Evolutionary conservation across 2,797 vertebrate genomes (phyloP).

Genomic region (Sebastes diploproa): DNA sequence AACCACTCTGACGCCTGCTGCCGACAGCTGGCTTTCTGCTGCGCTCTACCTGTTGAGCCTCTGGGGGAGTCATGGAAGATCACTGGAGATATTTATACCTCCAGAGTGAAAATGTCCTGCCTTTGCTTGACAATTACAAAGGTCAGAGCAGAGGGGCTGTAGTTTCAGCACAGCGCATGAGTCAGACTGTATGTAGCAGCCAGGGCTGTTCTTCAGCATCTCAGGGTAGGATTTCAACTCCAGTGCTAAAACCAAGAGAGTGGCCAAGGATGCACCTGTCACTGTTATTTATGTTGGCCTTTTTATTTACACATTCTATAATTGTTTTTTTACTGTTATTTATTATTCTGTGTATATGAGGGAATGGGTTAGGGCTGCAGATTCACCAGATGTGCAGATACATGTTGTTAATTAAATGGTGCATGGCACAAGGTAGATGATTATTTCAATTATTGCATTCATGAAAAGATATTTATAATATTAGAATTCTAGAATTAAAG

Average conservation of each 20-base stretch:
- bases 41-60: slow-evolving; percentile 70
- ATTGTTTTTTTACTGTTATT: background rate
- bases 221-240: slow-evolving; percentile 68
- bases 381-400: background rate
- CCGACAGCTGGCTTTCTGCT: slow-evolving; percentile 67
- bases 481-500: background rate
- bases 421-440: background rate
- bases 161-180: slow-evolving; percentile 34
- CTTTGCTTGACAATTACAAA: slow-evolving; percentile 63
- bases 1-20: slow-evolving; percentile 51
- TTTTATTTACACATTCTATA: slow-evolving; percentile 14
- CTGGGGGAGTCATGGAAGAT: slow-evolving; percentile 61
- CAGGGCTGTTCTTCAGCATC: slow-evolving; percentile 50
- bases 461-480: background rate
- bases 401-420: background rate
- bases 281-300: slow-evolving; percentile 34
- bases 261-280: slow-evolving; percentile 64
- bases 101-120: slow-evolving; percentile 48
- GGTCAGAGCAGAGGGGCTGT: slow-evolving; percentile 53
- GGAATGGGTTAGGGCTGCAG: background rate
- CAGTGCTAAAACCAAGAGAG: slow-evolving; percentile 36
- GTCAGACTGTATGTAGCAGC: slow-evolving; percentile 12
- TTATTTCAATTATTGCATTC: background rate
- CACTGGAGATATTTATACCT: slow-evolving; percentile 69
- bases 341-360: background rate